These are phyloP conservation scores for Paedocypris micromegethes DNA, from an alignment of 2,797 vertebrate genomes.

Conservation along the genomic window DNA sequence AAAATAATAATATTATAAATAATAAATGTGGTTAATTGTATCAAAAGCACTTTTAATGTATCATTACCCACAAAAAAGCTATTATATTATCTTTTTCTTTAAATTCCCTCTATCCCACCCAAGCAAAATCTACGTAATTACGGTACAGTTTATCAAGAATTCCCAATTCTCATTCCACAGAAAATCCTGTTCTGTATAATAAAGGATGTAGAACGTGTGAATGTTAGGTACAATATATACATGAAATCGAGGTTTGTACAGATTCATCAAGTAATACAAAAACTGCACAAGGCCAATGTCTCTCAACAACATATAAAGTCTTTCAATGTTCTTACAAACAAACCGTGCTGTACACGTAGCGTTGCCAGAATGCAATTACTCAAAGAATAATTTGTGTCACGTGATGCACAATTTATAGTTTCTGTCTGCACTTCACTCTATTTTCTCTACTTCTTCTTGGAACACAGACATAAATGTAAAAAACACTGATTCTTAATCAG, in stretches of 20 bases:
- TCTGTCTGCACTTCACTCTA: conserved; percentile 24
- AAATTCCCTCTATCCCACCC: too few species aligned
- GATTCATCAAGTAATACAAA: not conserved
- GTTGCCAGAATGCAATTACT: conserved; percentile 46
- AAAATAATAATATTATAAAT: too few species aligned
- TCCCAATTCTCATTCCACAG: too few species aligned
- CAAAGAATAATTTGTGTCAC: conserved; percentile 41
- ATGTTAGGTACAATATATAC: not conserved
- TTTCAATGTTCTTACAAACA: conserved; percentile 28
- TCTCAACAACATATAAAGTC: conserved; percentile 9
- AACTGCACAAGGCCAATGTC: not conserved
- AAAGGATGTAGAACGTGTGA: too few species aligned
- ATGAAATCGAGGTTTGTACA: conserved; percentile 1
- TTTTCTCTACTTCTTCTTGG: not conserved
- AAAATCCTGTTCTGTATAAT: too few species aligned
- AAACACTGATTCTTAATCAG: not conserved
- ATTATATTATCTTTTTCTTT: too few species aligned
- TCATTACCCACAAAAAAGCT: too few species aligned
- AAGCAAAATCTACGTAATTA: too few species aligned
- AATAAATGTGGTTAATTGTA: too few species aligned
- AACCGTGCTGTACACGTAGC: conserved; percentile 29
- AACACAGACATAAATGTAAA: too few species aligned
- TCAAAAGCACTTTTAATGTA: too few species aligned
- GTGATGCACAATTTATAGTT: conserved; percentile 39
- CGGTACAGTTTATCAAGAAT: too few species aligned